Percentiles rank a stretch among this genome's conserved stretches.
Evolutionary conservation across 2,888 invertebrate genomes (phyloP).

Genomic region (Xiphydria camelus): DNA sequence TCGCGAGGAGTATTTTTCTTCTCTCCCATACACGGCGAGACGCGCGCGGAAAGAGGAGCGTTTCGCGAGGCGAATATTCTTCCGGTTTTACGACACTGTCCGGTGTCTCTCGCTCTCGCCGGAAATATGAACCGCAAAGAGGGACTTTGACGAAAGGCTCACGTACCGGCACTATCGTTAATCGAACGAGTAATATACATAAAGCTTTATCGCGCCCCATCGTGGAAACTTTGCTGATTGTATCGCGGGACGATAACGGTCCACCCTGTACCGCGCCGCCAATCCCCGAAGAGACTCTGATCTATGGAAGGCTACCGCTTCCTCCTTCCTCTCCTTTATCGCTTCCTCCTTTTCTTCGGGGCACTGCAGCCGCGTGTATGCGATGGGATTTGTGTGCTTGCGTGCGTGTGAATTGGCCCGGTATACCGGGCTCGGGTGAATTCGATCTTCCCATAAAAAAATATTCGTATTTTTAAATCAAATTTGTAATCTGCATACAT

Average conservation of each 20-base stretch:
- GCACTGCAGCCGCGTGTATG: no score
- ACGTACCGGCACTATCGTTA: conserved; percentile 35
- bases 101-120: neutral
- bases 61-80: neutral
- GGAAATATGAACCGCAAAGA: conserved; percentile 7
- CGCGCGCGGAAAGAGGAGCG: neutral
- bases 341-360: no score
- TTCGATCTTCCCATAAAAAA: no score
- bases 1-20: no score
- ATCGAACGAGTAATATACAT: conserved; percentile 35
- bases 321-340: neutral
- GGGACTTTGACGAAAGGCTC: conserved; percentile 35
- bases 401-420: no score
- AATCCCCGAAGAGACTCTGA: conserved; percentile 29
- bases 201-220: conserved; percentile 37
- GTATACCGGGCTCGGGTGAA: no score
- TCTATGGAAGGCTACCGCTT: conserved; percentile 21
- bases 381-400: no score
- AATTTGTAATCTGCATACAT: no score
- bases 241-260: conserved; percentile 34
- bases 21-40: neutral
- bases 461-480: no score
- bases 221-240: conserved; percentile 38
- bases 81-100: neutral
- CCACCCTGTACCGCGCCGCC: conserved; percentile 23